Percentiles rank a stretch among this genome's conserved stretches.
Evolutionary conservation across 2,113 vertebrate genomes (phyloP).

Genomic region (Ariopsis seemanni): DNA sequence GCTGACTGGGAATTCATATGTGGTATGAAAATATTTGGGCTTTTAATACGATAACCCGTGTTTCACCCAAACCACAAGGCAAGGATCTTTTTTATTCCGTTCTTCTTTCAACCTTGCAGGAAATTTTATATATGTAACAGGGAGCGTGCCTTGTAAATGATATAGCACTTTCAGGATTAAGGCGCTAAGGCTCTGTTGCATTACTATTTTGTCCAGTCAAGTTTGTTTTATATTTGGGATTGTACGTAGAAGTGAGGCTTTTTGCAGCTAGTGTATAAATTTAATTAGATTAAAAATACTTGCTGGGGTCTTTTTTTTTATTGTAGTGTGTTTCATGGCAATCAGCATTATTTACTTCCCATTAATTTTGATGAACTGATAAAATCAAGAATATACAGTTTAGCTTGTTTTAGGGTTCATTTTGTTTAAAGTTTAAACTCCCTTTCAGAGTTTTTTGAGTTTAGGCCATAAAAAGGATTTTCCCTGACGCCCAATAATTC

Average conservation of each 20-base stretch:
- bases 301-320: no score
- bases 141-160: not conserved
- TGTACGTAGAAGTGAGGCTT: not conserved
- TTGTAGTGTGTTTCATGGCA: not conserved
- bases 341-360: not conserved
- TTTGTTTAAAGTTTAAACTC: no score
- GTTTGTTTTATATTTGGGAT: not conserved
- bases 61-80: not conserved
- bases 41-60: not conserved
- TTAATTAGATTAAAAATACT: not conserved
- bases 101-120: not conserved
- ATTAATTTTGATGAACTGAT: no score
- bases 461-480: no score
- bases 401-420: no score
- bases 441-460: no score
- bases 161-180: not conserved
- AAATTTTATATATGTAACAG: not conserved
- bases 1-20: not conserved
- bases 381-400: no score
- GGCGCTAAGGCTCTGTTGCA: not conserved
- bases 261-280: not conserved
- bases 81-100: not conserved
- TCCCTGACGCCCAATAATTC: no score
- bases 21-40: no score
- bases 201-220: not conserved